A percentile compares a stretch with the other conserved stretches of the same genome.
Conservation (phyloP, 2,113 vertebrate species). For the Dasyornis broadbenti region DNA sequence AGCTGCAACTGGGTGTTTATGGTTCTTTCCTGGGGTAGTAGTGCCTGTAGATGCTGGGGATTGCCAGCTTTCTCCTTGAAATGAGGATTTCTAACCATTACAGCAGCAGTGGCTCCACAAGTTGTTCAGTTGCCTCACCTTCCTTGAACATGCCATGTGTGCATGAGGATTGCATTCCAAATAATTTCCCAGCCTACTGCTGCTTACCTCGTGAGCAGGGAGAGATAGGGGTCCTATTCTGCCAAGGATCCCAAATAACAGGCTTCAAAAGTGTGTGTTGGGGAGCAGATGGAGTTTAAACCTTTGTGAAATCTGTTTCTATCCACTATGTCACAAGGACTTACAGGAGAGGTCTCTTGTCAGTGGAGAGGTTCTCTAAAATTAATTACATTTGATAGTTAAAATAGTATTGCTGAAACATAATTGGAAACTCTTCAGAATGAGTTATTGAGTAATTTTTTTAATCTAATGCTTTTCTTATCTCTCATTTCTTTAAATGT, state of each 20-base stretch:
- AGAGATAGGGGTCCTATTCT: neutral
- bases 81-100: neutral
- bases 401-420: neutral
- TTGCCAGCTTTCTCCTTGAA: neutral
- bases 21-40: neutral
- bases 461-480: neutral
- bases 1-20: neutral
- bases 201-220: neutral
- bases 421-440: neutral
- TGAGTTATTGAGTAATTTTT: neutral
- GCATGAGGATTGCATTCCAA: neutral
- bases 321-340: neutral
- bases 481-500: neutral
- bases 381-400: neutral
- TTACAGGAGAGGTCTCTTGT: neutral
- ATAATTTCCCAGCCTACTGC: neutral
- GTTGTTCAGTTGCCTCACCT: neutral
- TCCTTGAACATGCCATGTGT: neutral
- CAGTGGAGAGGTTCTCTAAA: neutral
- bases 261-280: neutral
- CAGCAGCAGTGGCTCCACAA: neutral
- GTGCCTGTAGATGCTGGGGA: neutral
- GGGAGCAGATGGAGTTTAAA: neutral
- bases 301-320: neutral
- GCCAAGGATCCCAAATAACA: neutral